Conservation (phyloP, 1,140 invertebrate species). For the Nasonia vitripennis region DNA sequence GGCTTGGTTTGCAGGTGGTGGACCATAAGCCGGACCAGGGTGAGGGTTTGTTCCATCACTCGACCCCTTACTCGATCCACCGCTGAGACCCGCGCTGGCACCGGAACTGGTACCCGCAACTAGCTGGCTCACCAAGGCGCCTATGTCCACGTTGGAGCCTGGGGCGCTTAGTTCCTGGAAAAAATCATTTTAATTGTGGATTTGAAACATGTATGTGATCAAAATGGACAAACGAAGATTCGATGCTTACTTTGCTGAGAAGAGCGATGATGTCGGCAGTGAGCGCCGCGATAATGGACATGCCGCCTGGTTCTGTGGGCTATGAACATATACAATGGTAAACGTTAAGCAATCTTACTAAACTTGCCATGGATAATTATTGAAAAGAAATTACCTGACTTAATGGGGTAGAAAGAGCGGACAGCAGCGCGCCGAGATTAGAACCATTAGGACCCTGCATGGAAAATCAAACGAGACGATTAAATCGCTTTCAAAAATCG, state of each 20-base stretch:
- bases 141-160: conserved; percentile 61
- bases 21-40: background rate
- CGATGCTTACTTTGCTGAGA: conserved; percentile 66
- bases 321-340: conserved; percentile 39
- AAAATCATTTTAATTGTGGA: conserved; percentile 27
- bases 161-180: conserved; percentile 61
- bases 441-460: conserved; percentile 65
- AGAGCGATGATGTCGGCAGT: conserved; percentile 63
- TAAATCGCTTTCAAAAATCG: background rate
- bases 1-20: background rate
- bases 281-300: conserved; percentile 63
- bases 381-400: conserved; percentile 60
- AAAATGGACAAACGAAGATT: background rate
- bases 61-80: conserved; percentile 49
- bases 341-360: conserved; percentile 33
- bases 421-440: conserved; percentile 56
- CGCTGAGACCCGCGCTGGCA: conserved; percentile 67
- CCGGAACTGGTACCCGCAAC: conserved; percentile 67
- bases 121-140: conserved; percentile 63
- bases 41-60: background rate
- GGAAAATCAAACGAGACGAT: background rate
- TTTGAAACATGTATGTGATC: background rate
- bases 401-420: conserved; percentile 59
- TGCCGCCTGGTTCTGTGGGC: conserved; percentile 63
- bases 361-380: conserved; percentile 40